These are phyloP conservation scores for Pseudomyrmex sp. DNA, from an alignment of 1,140 invertebrate genomes.

Conservation along the genomic window DNA sequence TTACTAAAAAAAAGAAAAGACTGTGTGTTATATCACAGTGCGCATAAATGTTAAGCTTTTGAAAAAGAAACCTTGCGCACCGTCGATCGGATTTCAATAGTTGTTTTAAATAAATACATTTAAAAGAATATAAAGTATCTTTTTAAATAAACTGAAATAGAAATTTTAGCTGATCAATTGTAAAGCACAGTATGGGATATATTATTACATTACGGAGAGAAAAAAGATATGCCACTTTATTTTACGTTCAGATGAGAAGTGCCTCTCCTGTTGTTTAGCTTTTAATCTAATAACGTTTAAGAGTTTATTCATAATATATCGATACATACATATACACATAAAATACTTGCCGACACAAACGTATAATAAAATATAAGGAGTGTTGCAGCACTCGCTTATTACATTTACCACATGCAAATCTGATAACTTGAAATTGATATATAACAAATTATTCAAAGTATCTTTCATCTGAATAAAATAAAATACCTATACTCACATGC, in stretches of 20 bases:
- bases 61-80: conserved; percentile 24
- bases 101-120: conserved; percentile 33
- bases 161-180: conserved; percentile 11
- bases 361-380: conserved; percentile 33
- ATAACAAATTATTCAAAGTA: too few species aligned
- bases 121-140: not conserved
- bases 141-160: conserved; percentile 26
- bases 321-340: not conserved
- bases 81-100: not conserved
- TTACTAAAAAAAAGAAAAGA: conserved; percentile 67
- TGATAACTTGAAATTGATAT: conserved; percentile 57
- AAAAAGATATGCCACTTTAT: conserved; percentile 59
- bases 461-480: too few species aligned
- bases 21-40: conserved; percentile 63
- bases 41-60: conserved; percentile 68
- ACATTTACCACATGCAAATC: conserved; percentile 3
- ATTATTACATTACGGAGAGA: conserved; percentile 42
- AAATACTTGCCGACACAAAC: conserved; percentile 1
- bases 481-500: conserved; percentile 45
- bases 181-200: conserved; percentile 21
- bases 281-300: conserved; percentile 65
- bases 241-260: conserved; percentile 75
- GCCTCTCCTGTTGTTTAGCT: conserved; percentile 72
- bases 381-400: conserved; percentile 7
- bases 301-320: conserved; percentile 51